Evolutionary conservation across 1,140 invertebrate species (phyloP), one percentile per base, ranked within the genome.

Genomic region (Orussus abietinus): DNA sequence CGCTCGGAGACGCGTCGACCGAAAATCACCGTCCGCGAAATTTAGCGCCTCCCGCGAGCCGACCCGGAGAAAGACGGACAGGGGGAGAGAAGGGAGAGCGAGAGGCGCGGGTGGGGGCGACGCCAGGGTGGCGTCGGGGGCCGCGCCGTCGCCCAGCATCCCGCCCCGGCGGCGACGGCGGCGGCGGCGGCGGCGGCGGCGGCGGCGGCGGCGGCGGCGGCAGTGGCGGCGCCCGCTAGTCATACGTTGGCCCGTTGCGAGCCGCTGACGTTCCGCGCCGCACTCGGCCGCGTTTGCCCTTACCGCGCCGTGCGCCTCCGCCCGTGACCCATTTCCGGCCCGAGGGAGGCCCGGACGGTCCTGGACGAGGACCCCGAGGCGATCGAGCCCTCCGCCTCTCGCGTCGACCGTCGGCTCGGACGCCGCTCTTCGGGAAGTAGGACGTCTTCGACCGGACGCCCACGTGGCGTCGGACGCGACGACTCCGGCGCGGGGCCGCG

Each of bases 131-230:
- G 66, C 66, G 66, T 66, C 66, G 59, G 55, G 44, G 58, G 59
- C 68, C 58, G 68, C 69, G 68, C 68, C 69, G 69, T 71, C 69
- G 68, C 69, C 63, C 69, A 71, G 69, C 66, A 69, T 70, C 65
- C 66, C 58, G 63, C 44, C 58, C 45, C 38, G 47, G 44, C 32
- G 39, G 37, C 22, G 49, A 45, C 48, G 49, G 45, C 45, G n/a
- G 53, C 42, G 47, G 48, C 52, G 50, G 54, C 49, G 61, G 59
- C 61, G 66, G n/a, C n/a, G n/a, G n/a, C n/a, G n/a, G 68, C 62
- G 51, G 55, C 44, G n/a, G n/a, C n/a, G n/a, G n/a, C n/a, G n/a
- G n/a, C n/a, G n/a, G 53, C 42, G 47, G 48, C 52, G 50, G 54
- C 49, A 62, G 59, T 62, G 66, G 54, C 49, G 61, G 59, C 61